Evolutionary conservation across 1,140 invertebrate genomes (phyloP).

Genomic region (Drosophila pectinifera): DNA sequence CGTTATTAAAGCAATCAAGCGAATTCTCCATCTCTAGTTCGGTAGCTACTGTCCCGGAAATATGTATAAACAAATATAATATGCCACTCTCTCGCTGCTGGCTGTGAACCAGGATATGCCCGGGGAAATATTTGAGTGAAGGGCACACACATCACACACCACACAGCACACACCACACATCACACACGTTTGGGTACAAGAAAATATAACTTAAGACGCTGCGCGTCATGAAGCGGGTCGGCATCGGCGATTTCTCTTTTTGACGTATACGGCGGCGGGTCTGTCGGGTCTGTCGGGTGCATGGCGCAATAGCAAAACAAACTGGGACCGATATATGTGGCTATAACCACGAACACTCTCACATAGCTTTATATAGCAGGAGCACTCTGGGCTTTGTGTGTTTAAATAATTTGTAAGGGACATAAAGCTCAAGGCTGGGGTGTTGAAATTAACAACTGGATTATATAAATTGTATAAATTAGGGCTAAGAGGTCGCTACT

Average conservation of each 20-base stretch:
- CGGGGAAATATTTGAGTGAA: slow-evolving; percentile 27
- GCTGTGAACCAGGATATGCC: slow-evolving; percentile 30
- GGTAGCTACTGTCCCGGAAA: slow-evolving; percentile 6
- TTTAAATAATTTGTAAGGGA: slow-evolving; percentile 15
- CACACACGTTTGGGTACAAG: slow-evolving; percentile 39
- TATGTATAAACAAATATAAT: background rate
- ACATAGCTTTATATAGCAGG: slow-evolving; percentile 4
- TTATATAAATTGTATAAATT: slow-evolving; percentile 28
- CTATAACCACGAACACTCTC: slow-evolving; percentile 14
- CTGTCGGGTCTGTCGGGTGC: slow-evolving; percentile 34
- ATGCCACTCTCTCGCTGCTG: slow-evolving; percentile 1
- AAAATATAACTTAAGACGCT: slow-evolving; percentile 49
- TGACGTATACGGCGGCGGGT: slow-evolving; percentile 45
- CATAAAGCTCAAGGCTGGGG: slow-evolving; percentile 1
- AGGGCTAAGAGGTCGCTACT: slow-evolving; percentile 21
- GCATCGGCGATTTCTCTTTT: slow-evolving; percentile 76
- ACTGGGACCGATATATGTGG: slow-evolving; percentile 41
- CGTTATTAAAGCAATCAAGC: slow-evolving; percentile 13
- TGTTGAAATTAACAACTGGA: slow-evolving; percentile 17
- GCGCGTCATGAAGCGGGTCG: slow-evolving; percentile 45
- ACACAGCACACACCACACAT: slow-evolving; percentile 20
- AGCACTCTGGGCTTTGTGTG: slow-evolving; percentile 1
- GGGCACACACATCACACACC: slow-evolving; percentile 23
- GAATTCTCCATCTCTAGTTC: background rate
- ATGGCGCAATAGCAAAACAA: slow-evolving; percentile 72